phyloP scores from a whole-genome alignment of 2,797 vertebrate genomes.

The Poecilia gillii region DNA sequence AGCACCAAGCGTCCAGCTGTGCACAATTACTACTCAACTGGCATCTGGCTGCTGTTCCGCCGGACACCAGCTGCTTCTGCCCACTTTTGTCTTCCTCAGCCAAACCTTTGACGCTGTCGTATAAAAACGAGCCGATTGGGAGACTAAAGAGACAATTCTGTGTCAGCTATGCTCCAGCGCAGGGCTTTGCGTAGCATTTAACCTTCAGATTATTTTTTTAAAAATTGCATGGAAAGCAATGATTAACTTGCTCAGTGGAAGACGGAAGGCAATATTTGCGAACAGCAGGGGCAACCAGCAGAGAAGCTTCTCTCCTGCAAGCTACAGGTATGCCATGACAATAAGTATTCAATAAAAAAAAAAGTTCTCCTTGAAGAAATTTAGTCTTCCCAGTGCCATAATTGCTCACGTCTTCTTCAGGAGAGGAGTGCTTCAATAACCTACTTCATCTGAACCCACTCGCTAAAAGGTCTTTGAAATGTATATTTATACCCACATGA shows the following conservation, averaged over 20 bases:
- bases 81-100: constrained; percentile 22
- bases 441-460: constrained; percentile 35
- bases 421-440: constrained; percentile 27
- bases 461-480: constrained; percentile 45
- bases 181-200: background rate
- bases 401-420: constrained; percentile 13
- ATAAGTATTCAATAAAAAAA: constrained; percentile 14
- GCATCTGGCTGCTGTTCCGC: background rate
- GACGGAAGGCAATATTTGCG: background rate
- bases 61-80: constrained; percentile 36
- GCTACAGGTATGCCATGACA: background rate
- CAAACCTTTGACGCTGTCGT: constrained; percentile 4
- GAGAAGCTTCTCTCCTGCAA: background rate
- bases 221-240: background rate
- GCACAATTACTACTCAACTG: constrained; percentile 27
- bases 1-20: constrained; percentile 37
- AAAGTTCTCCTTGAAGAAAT: constrained; percentile 2
- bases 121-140: constrained; percentile 29
- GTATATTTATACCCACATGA: constrained; percentile 31
- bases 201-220: background rate
- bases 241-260: background rate
- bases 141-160: background rate
- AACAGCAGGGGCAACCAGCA: background rate
- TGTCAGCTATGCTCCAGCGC: constrained; percentile 3
- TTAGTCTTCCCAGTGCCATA: constrained; percentile 6